Conservation (phyloP, 2,113 vertebrate genomes). For the Forbesichthys agassizii region DNA sequence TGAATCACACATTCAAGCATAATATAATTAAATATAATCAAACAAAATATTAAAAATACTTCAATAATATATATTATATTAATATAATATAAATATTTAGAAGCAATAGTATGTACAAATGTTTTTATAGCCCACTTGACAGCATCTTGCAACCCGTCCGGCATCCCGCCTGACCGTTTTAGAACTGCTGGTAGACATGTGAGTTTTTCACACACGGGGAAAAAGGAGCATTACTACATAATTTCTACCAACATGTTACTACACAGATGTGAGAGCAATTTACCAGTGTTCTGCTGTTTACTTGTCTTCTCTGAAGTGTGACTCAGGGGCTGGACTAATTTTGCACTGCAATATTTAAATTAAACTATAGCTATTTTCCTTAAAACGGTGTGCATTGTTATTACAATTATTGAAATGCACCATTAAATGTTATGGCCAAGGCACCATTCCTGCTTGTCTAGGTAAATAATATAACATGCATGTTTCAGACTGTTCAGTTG, state of each 20-base stretch:
- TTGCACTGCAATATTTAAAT: slow-evolving; percentile 73
- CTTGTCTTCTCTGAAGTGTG: slow-evolving; percentile 87
- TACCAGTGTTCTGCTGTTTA: slow-evolving; percentile 58
- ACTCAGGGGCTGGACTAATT: slow-evolving; percentile 94
- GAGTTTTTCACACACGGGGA: slow-evolving; percentile 43
- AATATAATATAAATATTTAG: no score
- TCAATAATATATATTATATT: no score
- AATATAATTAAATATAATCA: no score
- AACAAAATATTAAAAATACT: no score
- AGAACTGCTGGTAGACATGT: background rate
- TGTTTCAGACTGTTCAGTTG: slow-evolving; percentile 80
- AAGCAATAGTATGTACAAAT: no score
- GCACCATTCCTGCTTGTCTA: slow-evolving; percentile 83
- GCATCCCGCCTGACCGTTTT: no score
- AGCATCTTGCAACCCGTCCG: no score
- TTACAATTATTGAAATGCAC: slow-evolving; percentile 76
- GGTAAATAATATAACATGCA: slow-evolving; percentile 75
- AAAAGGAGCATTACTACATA: slow-evolving; percentile 15
- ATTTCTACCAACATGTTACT: slow-evolving; percentile 40
- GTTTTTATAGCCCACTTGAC: no score
- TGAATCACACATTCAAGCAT: no score
- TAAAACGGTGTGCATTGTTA: slow-evolving; percentile 87
- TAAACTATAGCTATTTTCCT: slow-evolving; percentile 87
- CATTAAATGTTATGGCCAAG: slow-evolving; percentile 83
- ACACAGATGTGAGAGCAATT: slow-evolving; percentile 48